phyloP scores from a whole-genome alignment of 2,888 invertebrate species.

The Formica aserva region DNA sequence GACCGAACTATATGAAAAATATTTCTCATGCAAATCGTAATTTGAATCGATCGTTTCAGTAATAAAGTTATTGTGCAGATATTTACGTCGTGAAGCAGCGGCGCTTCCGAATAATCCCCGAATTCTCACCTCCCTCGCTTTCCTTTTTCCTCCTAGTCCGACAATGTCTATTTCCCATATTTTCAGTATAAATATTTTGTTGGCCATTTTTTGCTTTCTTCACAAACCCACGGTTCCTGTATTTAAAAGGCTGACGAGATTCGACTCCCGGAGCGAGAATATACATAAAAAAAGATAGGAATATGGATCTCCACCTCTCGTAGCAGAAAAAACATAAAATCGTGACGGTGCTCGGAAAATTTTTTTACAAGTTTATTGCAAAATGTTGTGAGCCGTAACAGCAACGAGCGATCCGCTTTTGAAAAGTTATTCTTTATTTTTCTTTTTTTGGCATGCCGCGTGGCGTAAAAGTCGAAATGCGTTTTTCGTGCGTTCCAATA shows the following conservation, averaged over 20 bases:
- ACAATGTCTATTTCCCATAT: slow-evolving; percentile 8
- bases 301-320: slow-evolving; percentile 22
- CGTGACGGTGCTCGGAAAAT: slow-evolving; percentile 21
- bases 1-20: neutral
- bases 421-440: slow-evolving; percentile 28
- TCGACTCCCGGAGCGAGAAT: slow-evolving; percentile 25
- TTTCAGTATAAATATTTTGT: slow-evolving; percentile 46
- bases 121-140: neutral
- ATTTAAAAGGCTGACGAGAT: slow-evolving; percentile 48
- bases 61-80: slow-evolving; percentile 1
- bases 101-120: neutral
- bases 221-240: slow-evolving; percentile 1
- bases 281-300: slow-evolving; percentile 39
- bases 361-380: slow-evolving; percentile 53
- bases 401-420: slow-evolving; percentile 42
- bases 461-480: slow-evolving; percentile 25
- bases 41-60: slow-evolving; percentile 25
- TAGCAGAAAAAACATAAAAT: slow-evolving; percentile 50
- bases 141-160: no score
- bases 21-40: neutral
- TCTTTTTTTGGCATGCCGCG: neutral
- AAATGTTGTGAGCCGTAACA: slow-evolving; percentile 46
- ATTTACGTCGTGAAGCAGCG: neutral
- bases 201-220: slow-evolving; percentile 39
- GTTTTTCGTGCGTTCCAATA: slow-evolving; percentile 2